Conservation (phyloP, 2,888 invertebrate genomes). For the Brenthis daphne region DNA sequence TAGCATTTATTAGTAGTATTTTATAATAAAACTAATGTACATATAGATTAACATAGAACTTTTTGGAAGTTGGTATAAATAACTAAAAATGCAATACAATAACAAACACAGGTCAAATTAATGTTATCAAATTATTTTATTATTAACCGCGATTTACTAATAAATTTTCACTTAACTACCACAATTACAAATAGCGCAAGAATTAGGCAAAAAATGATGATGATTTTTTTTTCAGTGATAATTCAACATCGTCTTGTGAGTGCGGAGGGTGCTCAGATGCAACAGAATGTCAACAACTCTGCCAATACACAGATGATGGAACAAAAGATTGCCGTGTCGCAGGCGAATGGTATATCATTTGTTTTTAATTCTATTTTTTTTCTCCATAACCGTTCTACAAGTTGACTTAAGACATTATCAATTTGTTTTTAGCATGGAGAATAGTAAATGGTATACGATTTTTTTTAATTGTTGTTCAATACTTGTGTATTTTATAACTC, state of each 20-base stretch:
- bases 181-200: too few relatives aligned
- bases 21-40: too few relatives aligned
- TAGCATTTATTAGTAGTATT: too few relatives aligned
- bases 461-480: conserved; percentile 5
- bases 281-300: conserved; percentile 55
- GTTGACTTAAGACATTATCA: conserved; percentile 64
- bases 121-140: too few relatives aligned
- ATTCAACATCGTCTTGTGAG: conserved; percentile 70
- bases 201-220: not conserved
- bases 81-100: too few relatives aligned
- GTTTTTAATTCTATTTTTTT: conserved; percentile 5
- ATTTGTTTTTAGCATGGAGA: conserved; percentile 74
- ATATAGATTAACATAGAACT: too few relatives aligned
- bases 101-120: too few relatives aligned
- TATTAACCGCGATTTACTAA: not conserved
- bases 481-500: conserved; percentile 3
- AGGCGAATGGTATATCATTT: conserved; percentile 54
- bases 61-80: too few relatives aligned
- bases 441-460: conserved; percentile 50
- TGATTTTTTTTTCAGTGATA: conserved; percentile 53
- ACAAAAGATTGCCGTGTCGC: conserved; percentile 60
- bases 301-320: conserved; percentile 59
- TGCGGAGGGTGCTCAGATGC: conserved; percentile 61
- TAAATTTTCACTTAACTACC: not conserved
- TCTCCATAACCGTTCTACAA: conserved; percentile 76